A percentile compares a stretch with the other conserved stretches of the same genome.
These are phyloP conservation scores for Diglossa cyanea DNA, from an alignment of 2,797 vertebrate genomes.

Conservation along the genomic window DNA sequence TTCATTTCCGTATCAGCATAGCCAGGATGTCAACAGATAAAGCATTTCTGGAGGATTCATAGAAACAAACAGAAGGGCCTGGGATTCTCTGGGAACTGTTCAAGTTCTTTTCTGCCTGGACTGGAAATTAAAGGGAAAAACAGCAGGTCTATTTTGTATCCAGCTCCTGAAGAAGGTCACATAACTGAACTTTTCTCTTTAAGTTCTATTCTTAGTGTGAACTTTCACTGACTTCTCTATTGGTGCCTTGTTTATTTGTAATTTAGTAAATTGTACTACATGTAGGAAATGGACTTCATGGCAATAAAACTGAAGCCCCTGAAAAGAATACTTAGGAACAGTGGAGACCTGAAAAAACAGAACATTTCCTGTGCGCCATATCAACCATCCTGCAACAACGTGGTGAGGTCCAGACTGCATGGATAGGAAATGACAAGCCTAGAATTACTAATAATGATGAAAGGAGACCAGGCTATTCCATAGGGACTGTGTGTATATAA, in stretches of 20 bases:
- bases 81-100: slow-evolving; percentile 1
- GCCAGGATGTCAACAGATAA: slow-evolving; percentile 35
- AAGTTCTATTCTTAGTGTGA: slow-evolving; percentile 79
- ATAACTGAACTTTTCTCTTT: slow-evolving; percentile 68
- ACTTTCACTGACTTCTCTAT: slow-evolving; percentile 73
- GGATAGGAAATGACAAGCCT: slow-evolving; percentile 43
- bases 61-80: slow-evolving; percentile 23
- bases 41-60: neutral
- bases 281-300: slow-evolving; percentile 63
- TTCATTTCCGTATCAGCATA: neutral
- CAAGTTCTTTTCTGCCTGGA: neutral
- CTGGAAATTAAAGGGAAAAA: slow-evolving; percentile 38
- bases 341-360: slow-evolving; percentile 62
- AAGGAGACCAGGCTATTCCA: slow-evolving; percentile 31
- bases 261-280: slow-evolving; percentile 61
- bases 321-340: slow-evolving; percentile 25
- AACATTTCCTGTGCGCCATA: slow-evolving; percentile 36
- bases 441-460: slow-evolving; percentile 44
- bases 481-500: neutral
- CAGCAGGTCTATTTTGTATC: slow-evolving; percentile 48
- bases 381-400: slow-evolving; percentile 35
- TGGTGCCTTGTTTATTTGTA: slow-evolving; percentile 62
- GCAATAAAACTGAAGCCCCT: slow-evolving; percentile 43
- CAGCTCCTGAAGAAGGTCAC: slow-evolving; percentile 71
- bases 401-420: slow-evolving; percentile 10